Conservation (phyloP, 2,113 vertebrate species). For the Phyllostomus discolor region DNA sequence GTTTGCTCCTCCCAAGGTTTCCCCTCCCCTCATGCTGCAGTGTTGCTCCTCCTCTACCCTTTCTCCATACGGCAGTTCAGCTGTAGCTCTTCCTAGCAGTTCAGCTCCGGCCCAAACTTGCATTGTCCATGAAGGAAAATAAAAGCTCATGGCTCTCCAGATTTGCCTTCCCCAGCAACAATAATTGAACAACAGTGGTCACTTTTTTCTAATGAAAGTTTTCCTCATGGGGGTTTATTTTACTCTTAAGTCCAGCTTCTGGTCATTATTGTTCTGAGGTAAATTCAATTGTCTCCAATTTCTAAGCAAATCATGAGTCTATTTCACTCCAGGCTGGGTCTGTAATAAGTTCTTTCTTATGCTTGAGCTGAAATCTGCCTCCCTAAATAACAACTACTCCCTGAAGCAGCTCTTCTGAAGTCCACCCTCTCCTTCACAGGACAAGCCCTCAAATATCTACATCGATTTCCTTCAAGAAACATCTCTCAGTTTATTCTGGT, state of each 20-base stretch:
- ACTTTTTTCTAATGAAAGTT: not conserved
- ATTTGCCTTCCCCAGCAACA: too few species aligned
- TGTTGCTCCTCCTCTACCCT: not conserved
- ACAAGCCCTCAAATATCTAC: not conserved
- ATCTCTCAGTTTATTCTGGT: not conserved
- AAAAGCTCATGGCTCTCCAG: not conserved
- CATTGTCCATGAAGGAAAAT: not conserved
- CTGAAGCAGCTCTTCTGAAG: not conserved
- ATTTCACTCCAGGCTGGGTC: not conserved
- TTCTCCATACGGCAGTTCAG: too few species aligned
- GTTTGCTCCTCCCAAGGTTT: not conserved
- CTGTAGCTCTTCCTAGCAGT: not conserved
- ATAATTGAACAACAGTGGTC: not conserved
- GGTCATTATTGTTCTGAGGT: not conserved
- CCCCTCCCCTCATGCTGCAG: fast-evolving
- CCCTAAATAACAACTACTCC: not conserved
- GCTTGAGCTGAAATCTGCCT: not conserved
- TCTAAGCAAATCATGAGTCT: not conserved
- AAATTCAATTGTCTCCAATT: not conserved
- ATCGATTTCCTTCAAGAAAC: not conserved
- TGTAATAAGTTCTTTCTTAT: not conserved
- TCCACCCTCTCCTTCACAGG: not conserved
- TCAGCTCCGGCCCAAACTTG: not conserved
- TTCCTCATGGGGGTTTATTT: not conserved
- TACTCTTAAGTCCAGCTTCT: not conserved